Evolutionary conservation across 1,140 invertebrate genomes (phyloP).

Genomic region (Musca vetustissima): DNA sequence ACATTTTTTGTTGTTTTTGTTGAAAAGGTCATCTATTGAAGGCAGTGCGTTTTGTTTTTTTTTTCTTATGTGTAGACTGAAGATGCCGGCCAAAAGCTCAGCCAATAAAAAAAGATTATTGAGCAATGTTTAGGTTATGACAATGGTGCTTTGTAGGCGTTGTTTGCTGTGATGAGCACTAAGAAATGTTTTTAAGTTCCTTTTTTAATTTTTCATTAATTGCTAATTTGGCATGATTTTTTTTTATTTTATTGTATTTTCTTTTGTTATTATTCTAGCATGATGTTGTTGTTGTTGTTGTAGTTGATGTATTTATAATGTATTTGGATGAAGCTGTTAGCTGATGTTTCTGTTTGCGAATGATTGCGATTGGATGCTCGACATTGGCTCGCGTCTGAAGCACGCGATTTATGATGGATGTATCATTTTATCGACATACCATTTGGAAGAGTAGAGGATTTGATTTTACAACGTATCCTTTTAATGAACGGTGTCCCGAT

Average conservation of each 20-base stretch:
- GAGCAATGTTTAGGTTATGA: too few species aligned
- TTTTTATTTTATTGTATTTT: neutral
- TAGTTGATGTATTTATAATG: neutral
- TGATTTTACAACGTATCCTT: conserved; percentile 54
- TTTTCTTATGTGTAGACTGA: too few species aligned
- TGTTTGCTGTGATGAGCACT: too few species aligned
- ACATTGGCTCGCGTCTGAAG: conserved; percentile 14
- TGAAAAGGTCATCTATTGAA: too few species aligned
- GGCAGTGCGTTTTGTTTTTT: too few species aligned
- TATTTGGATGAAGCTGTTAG: neutral
- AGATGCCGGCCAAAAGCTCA: too few species aligned
- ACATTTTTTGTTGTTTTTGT: too few species aligned
- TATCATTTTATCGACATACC: conserved; percentile 13
- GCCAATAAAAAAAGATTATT: too few species aligned
- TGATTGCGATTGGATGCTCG: neutral
- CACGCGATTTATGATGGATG: conserved; percentile 11
- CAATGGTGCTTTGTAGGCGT: too few species aligned
- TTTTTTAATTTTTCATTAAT: neutral
- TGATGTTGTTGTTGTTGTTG: neutral
- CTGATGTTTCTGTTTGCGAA: neutral
- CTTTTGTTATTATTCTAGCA: neutral
- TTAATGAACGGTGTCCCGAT: conserved; percentile 52
- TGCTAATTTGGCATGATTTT: neutral
- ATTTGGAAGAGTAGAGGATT: conserved; percentile 2
- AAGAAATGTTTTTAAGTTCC: neutral